Percentiles rank a stretch among this genome's conserved stretches.
Conservation (phyloP, 2,113 vertebrate species). For the Dicrurus megarhynchus region DNA sequence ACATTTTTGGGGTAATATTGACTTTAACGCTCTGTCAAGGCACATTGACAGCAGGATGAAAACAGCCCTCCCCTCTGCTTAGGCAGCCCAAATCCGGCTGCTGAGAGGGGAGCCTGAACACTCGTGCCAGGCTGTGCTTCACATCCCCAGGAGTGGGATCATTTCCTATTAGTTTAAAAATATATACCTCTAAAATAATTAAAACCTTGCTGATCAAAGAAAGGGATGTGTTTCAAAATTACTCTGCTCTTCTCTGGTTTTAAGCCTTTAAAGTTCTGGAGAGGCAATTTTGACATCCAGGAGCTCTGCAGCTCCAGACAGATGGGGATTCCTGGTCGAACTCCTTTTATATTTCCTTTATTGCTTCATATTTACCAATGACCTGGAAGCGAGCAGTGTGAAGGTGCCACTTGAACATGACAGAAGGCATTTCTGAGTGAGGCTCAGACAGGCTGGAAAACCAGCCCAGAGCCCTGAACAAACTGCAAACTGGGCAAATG, state of each 20-base stretch:
- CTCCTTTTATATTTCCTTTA: neutral
- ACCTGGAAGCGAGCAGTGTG: neutral
- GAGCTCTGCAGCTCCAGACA: neutral
- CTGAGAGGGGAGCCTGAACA: neutral
- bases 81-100: neutral
- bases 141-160: neutral
- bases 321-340: neutral
- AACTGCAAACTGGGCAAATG: neutral
- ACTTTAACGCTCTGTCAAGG: slow-evolving; percentile 67
- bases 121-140: neutral
- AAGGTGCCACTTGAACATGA: neutral
- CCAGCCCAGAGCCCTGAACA: neutral
- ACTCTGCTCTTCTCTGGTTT: neutral
- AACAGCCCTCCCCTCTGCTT: neutral
- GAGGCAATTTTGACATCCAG: neutral
- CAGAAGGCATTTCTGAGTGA: neutral
- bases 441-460: neutral
- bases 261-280: neutral
- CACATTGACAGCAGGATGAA: slow-evolving; percentile 60
- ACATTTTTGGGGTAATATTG: slow-evolving; percentile 46
- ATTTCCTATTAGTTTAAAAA: neutral
- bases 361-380: neutral
- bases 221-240: neutral
- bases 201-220: neutral
- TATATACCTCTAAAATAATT: neutral